These are phyloP conservation scores for Lepus europaeus DNA, from an alignment of 2,113 vertebrate genomes.

Conservation along the genomic window DNA sequence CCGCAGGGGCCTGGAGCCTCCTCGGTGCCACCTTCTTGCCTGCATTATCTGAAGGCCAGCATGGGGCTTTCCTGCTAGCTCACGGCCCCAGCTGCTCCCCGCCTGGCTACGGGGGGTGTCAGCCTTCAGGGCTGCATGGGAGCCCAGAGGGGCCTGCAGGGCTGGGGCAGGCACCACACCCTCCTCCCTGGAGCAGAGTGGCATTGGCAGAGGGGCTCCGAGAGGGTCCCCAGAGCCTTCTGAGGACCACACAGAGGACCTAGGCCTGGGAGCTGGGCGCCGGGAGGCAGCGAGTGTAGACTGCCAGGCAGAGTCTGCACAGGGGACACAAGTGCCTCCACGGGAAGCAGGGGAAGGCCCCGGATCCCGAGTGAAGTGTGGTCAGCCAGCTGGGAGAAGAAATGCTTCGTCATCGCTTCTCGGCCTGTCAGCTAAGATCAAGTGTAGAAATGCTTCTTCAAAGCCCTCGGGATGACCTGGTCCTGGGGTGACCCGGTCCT, in stretches of 20 bases:
- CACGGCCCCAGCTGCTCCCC: not conserved
- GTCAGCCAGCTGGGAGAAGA: not conserved
- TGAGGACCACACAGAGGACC: not conserved
- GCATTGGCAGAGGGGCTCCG: no score
- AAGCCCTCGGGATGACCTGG: not conserved
- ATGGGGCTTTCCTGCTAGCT: not conserved
- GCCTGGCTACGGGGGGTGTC: not conserved
- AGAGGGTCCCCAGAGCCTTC: no score
- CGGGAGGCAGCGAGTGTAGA: no score
- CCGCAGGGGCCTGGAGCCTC: fast-evolving
- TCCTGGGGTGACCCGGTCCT: not conserved
- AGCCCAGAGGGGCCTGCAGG: no score
- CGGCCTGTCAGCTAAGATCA: no score
- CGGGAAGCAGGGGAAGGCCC: not conserved
- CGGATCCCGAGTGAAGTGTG: not conserved
- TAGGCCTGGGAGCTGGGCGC: not conserved
- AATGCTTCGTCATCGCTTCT: no score
- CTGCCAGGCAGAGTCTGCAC: not conserved
- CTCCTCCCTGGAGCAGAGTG: no score
- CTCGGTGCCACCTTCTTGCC: no score
- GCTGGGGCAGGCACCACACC: not conserved
- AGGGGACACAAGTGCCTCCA: not conserved
- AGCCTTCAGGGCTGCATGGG: not conserved
- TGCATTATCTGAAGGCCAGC: not conserved
- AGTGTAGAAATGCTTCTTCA: not conserved